Evolutionary conservation across 1,140 invertebrate species (phyloP), one percentile per base, ranked within the genome.

Genomic region (Fopius arisanus): DNA sequence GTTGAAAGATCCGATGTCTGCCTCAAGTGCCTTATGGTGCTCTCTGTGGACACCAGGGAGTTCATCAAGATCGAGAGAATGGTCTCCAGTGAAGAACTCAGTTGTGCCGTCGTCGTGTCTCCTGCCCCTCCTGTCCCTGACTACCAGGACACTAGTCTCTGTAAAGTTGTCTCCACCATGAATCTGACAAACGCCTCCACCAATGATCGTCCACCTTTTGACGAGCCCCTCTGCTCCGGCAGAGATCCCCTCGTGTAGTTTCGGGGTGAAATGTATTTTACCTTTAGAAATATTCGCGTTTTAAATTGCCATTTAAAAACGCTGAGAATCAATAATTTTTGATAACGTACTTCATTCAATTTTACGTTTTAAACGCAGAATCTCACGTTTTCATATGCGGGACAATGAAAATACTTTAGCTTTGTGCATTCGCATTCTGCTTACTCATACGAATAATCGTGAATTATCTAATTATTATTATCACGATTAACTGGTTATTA

Each of bases 61-160:
- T 85, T 85, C 72, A 72, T 85, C n/a, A 59, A 63, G 59, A 51
- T 86, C 6, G 85, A 87, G 73, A 29, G 70, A 41, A 28, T 74
- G 54, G 28, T 77, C 2, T 23, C 26, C 21, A 33, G 28, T 51
- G 66, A 72, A 26, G 65, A 67, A 29, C 31, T 21, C 23, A 67
- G 5, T 68, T 37, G 10, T 41, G 40, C 40, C 10, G 31, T 72
- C 2, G 31, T 59, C 19, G 12, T 16, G 10, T 74, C 75, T 31
- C 72, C 69, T 19, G 16, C 74, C 7, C 71, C 74, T 26, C 1
- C 59, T 23, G 69, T 88, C 82, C 88, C 89, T 0, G 86, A 86
- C 0, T 89, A 86, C 67, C 89, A 90, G 72, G 83, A 88, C 16
- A 86, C 88, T 0, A 67, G 88, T n/a, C 85, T 89, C 16, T 90